Evolutionary conservation across 2,797 vertebrate species (phyloP), one percentile per base, ranked within the genome.

Genomic region (Neostethus bicornis): DNA sequence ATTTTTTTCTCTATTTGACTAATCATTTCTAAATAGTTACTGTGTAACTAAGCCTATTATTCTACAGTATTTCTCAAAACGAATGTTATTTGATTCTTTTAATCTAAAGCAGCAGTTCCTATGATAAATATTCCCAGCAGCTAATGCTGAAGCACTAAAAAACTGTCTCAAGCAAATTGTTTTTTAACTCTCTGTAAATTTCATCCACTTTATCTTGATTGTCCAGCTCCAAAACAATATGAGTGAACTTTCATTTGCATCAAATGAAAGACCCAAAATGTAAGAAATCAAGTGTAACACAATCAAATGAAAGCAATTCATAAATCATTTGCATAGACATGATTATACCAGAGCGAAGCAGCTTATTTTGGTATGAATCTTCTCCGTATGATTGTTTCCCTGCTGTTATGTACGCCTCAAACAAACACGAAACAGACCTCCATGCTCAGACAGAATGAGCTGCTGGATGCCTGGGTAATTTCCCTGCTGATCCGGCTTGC

Each of bases 351-450:
- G 58, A 75, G 79, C 60, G 73, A 57, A 72, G 44, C 50, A 52
- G 53, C 44, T 60, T 57, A 76, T 71, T 75, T 66, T 51, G 54
- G 58, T 46, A 43, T 51, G 23, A 65, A 54, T 64, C 45, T 70
- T 59, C 53, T 58, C 41, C 16, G 46, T 50, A 20, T 29, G 7
- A 35, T 70, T 56, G 32, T 66, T 72, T 63, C 55, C 32, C 66
- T 63, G 58, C 61, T 77, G 41, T 65, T 65, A 57, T 61, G 68
- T 75, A 75, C 28, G 49, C 51, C 34, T 71, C 53, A 76, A 68
- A 81, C 61, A 56, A 81, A 60, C 70, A 63, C 63, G 76, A 80
- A 86, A 75, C 75, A 73, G 70, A 68, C 63, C 56, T 73, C 11
- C 49, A 62, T 10, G 32, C 35, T 23, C 49, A 70, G 64, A 48